Percentiles rank a stretch among this genome's conserved stretches.
Evolutionary conservation across 2,888 invertebrate species (phyloP).

Genomic region (Escarpia spicata): DNA sequence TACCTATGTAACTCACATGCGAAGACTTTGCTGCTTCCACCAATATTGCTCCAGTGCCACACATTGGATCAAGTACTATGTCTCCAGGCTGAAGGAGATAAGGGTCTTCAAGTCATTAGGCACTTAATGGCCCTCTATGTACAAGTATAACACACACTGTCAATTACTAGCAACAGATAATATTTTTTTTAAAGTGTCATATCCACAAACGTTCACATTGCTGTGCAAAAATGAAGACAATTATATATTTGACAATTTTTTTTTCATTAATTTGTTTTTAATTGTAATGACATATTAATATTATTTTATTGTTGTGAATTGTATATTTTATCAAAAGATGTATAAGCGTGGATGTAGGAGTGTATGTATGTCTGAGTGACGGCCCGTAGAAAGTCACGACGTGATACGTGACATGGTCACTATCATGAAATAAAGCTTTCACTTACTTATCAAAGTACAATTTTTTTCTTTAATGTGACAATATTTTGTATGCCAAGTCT

Average conservation of each 20-base stretch:
- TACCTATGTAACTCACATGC: constrained; percentile 35
- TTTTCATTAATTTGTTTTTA: no score
- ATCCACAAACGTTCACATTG: background rate
- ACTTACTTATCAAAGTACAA: background rate
- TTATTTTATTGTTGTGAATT: no score
- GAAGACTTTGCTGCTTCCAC: constrained; percentile 50
- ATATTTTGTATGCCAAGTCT: background rate
- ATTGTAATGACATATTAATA: no score
- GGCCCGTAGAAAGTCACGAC: no score
- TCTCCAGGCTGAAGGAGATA: constrained; percentile 44
- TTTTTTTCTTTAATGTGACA: background rate
- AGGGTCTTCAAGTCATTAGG: background rate
- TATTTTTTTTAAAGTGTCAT: background rate
- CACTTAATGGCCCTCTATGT: no score
- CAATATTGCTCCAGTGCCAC: constrained; percentile 55
- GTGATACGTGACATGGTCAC: no score
- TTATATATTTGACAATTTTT: background rate
- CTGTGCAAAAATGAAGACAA: background rate
- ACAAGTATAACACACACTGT: no score
- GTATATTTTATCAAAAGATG: no score
- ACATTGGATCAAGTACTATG: constrained; percentile 58
- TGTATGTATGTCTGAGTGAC: no score
- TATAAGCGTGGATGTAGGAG: no score
- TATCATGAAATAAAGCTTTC: no score
- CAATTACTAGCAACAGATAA: no score